Evolutionary conservation across 2,797 vertebrate species (phyloP), one percentile per base, ranked within the genome.

Genomic region (Crypturellus tataupa): DNA sequence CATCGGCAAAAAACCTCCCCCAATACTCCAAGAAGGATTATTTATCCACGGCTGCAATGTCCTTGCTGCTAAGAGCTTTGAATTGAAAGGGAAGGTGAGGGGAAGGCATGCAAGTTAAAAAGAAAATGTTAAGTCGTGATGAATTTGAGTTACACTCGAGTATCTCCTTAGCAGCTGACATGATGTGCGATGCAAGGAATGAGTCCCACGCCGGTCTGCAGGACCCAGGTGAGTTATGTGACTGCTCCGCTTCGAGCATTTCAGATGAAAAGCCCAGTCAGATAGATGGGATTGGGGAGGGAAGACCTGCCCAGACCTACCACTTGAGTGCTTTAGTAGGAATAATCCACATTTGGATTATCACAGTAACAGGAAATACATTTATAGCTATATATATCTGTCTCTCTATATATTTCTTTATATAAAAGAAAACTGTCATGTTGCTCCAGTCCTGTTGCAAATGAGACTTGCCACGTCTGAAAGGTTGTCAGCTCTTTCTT

Each of bases 321-420:
- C 83, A 64, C 92, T 93, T 0, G 0, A 95, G 85, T 72, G 90
- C 92, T 93, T 92, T 55, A 67, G 69, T 47, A 17, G 55, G 85
- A 87, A 79, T 95, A 85, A 95, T 94, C 96, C 49, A 67, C 88
- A 49, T 94, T 96, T 90, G 67, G 59, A 59, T 94, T 95, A 93
- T 78, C 73, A 83, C 72, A 47, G 60, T 35, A 85, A 89, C 60
- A 75, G 91, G 77, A 91, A 91, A 92, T 69, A 80, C 7, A 81
- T 77, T 31, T n/a, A n/a, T 56, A 56, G 31, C 12, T 56, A 20
- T n/a, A 19, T n/a, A 19, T 19, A 78, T 35, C 47, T 87, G 18
- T n/a, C 55, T 71, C 73, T 9, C 73, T 9, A 78, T 80, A 56
- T 46, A 69, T 78, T 76, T 84, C 89, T 64, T 96, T 94, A 80